Percentiles rank a stretch among this genome's conserved stretches.
These are phyloP conservation scores for Drosophila subpulchrella DNA, from an alignment of 1,140 invertebrate genomes.

Conservation along the genomic window DNA sequence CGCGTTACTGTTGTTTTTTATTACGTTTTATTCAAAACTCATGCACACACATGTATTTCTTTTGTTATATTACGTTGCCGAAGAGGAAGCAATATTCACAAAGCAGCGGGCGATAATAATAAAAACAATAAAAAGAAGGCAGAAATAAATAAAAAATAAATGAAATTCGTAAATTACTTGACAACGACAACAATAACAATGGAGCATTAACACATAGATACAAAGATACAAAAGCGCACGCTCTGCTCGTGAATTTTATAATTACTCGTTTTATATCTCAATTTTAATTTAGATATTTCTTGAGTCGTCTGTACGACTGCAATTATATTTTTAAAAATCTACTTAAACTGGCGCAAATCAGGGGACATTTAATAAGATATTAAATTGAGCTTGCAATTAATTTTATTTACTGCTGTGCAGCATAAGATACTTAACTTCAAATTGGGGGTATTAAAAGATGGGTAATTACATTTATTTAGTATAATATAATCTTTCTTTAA, in stretches of 20 bases:
- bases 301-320: constrained; percentile 17
- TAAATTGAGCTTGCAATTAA: constrained; percentile 48
- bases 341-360: constrained; percentile 35
- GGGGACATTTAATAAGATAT: constrained; percentile 59
- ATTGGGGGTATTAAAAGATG: background rate
- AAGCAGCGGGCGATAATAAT: constrained; percentile 56
- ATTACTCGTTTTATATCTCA: constrained; percentile 61
- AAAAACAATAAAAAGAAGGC: constrained; percentile 48
- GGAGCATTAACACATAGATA: background rate
- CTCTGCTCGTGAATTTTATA: constrained; percentile 41
- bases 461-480: background rate
- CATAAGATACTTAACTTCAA: background rate
- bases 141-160: constrained; percentile 31
- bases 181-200: constrained; percentile 43
- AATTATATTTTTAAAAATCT: constrained; percentile 36
- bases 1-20: constrained; percentile 61
- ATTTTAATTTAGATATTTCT: constrained; percentile 49
- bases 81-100: constrained; percentile 74
- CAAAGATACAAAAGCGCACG: constrained; percentile 16
- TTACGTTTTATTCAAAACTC: constrained; percentile 57
- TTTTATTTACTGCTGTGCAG: constrained; percentile 43
- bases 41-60: constrained; percentile 38
- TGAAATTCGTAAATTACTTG: constrained; percentile 41
- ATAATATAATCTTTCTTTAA: background rate
- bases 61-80: constrained; percentile 71